phyloP scores from a whole-genome alignment of 2,888 invertebrate genomes.

The Drosophila gaucha region DNA sequence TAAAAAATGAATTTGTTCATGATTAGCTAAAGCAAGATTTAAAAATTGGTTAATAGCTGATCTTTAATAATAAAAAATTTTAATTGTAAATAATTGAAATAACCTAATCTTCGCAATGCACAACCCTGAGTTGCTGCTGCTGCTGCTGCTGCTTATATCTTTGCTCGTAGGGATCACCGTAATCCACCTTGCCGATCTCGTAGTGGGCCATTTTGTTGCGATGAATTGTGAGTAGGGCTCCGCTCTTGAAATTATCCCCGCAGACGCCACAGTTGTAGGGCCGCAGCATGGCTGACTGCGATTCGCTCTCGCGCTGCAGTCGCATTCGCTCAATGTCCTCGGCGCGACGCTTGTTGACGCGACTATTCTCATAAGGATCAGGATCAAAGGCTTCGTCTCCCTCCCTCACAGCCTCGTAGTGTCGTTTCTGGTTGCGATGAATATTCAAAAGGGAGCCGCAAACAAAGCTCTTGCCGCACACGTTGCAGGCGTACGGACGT shows the following conservation, averaged over 20 bases:
- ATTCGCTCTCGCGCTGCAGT: constrained; percentile 23
- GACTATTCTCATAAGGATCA: constrained; percentile 80
- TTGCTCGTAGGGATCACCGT: constrained; percentile 56
- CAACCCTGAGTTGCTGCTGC: constrained; percentile 1
- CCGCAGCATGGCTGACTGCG: neutral
- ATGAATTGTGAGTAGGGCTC: constrained; percentile 60
- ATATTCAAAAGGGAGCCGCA: constrained; percentile 88
- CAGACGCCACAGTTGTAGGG: constrained; percentile 62
- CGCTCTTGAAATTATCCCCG: constrained; percentile 53
- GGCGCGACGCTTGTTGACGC: constrained; percentile 67
- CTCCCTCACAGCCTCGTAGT: constrained; percentile 77
- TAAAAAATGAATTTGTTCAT: neutral
- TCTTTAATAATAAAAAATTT: neutral
- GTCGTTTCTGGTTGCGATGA: constrained; percentile 87
- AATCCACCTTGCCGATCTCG: constrained; percentile 50
- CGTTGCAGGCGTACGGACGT: constrained; percentile 88
- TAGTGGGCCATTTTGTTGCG: constrained; percentile 65
- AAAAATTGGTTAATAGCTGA: neutral
- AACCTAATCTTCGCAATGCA: constrained; percentile 14
- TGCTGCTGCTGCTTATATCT: constrained; percentile 34
- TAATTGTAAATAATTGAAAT: too few species aligned
- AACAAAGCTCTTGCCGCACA: constrained; percentile 89
- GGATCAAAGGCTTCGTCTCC: constrained; percentile 40
- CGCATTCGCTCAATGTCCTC: constrained; percentile 60
- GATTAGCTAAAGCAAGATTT: neutral